Conservation (phyloP, 2,888 invertebrate species). For the Drosophila mulleri region DNA sequence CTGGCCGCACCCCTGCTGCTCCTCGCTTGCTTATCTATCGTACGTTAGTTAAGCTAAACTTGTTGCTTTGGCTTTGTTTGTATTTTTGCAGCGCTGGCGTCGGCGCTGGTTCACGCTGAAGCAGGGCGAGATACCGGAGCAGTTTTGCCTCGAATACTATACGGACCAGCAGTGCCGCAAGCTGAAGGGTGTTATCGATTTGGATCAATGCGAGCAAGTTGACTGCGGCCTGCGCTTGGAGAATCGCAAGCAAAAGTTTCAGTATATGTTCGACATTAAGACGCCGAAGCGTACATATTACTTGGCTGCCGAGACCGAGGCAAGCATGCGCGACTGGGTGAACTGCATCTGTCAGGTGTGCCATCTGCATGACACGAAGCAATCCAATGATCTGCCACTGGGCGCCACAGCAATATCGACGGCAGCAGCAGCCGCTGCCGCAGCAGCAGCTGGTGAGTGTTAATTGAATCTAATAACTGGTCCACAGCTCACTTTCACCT, state of each 20-base stretch:
- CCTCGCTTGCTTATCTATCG: slow-evolving; percentile 33
- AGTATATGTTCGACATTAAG: slow-evolving; percentile 95
- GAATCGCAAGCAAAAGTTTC: slow-evolving; percentile 91
- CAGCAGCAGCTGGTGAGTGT: slow-evolving; percentile 46
- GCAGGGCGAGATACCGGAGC: slow-evolving; percentile 96
- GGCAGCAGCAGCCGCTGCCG: slow-evolving; percentile 26
- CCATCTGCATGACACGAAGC: slow-evolving; percentile 89
- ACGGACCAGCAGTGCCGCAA: slow-evolving; percentile 94
- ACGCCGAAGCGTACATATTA: slow-evolving; percentile 96
- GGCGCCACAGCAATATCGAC: slow-evolving; percentile 58
- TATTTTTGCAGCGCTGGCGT: slow-evolving; percentile 93
- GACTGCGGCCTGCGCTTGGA: slow-evolving; percentile 95
- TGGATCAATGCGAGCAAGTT: slow-evolving; percentile 98
- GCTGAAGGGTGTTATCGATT: slow-evolving; percentile 94
- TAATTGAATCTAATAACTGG: slow-evolving; percentile 22
- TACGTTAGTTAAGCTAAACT: slow-evolving; percentile 26
- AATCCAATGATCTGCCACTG: slow-evolving; percentile 79
- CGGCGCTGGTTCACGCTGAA: slow-evolving; percentile 97
- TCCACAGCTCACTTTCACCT: slow-evolving; percentile 39
- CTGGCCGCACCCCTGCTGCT: slow-evolving; percentile 8
- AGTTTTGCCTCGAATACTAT: slow-evolving; percentile 97
- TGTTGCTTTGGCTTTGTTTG: slow-evolving; percentile 24
- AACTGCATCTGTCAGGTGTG: slow-evolving; percentile 97
- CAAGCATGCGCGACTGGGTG: slow-evolving; percentile 98
- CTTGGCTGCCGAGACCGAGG: slow-evolving; percentile 95